Conservation (phyloP, 2,113 vertebrate genomes). For the Notothenia rossii region DNA sequence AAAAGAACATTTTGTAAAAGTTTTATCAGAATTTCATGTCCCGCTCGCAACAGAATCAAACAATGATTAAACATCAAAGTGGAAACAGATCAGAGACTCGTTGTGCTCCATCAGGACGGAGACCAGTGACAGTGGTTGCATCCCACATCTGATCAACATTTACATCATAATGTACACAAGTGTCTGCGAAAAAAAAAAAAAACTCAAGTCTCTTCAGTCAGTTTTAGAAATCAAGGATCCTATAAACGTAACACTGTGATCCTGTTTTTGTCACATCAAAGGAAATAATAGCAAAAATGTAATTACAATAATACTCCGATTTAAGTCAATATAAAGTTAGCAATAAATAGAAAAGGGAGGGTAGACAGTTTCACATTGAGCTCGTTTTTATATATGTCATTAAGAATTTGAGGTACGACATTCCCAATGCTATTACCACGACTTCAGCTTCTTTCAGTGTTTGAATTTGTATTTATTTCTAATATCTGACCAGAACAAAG, state of each 20-base stretch:
- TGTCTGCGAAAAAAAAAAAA: not conserved
- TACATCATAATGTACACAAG: slow-evolving; percentile 28
- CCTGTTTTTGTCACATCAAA: slow-evolving; percentile 4
- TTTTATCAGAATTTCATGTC: slow-evolving; percentile 50
- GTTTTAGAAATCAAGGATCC: slow-evolving; percentile 15
- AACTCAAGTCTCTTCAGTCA: not conserved
- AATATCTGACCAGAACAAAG: not conserved
- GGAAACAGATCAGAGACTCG: not conserved
- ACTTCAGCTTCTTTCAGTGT: not conserved
- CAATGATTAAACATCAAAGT: slow-evolving; percentile 6
- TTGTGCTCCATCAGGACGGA: slow-evolving; percentile 11
- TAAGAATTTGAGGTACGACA: slow-evolving; percentile 6
- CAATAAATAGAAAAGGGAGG: slow-evolving; percentile 63
- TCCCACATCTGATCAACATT: slow-evolving; percentile 32
- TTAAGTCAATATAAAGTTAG: slow-evolving; percentile 48
- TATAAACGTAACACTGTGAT: not conserved
- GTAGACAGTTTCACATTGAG: slow-evolving; percentile 19
- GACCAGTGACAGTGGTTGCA: slow-evolving; percentile 45
- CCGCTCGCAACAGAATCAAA: slow-evolving; percentile 25
- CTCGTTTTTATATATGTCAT: slow-evolving; percentile 1
- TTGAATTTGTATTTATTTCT: not conserved
- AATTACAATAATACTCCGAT: slow-evolving; percentile 37
- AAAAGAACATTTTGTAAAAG: slow-evolving; percentile 20
- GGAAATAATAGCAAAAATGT: slow-evolving; percentile 26
- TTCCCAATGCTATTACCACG: not conserved